Conservation (phyloP, 2,113 vertebrate species). For the Onychostoma macrolepis region DNA sequence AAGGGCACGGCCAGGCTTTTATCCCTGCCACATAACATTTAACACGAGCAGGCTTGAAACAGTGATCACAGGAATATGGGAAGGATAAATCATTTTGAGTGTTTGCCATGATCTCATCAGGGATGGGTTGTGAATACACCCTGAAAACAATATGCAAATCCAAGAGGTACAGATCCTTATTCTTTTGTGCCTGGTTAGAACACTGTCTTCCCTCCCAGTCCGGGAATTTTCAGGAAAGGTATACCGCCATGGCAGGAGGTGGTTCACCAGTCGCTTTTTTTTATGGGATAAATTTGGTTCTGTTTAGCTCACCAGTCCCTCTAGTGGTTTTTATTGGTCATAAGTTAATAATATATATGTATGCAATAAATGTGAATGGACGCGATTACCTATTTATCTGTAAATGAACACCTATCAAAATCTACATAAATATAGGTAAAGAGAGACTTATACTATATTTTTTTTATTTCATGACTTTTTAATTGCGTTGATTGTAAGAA, state of each 20-base stretch:
- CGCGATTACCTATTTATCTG: not conserved
- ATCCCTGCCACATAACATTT: not conserved
- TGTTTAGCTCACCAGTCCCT: conserved; percentile 15
- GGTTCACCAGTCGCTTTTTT: not conserved
- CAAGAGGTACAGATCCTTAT: not conserved
- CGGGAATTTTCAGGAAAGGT: not conserved
- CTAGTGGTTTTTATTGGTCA: conserved; percentile 2
- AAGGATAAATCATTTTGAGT: conserved; percentile 19
- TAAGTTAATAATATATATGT: not conserved
- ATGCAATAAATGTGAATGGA: not conserved
- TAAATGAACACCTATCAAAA: not conserved
- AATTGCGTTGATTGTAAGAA: not conserved
- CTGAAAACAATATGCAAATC: not conserved
- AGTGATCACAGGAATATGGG: not conserved
- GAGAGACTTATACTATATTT: not conserved
- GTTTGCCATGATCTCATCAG: conserved; percentile 29
- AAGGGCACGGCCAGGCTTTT: not conserved
- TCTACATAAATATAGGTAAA: not conserved
- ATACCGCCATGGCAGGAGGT: not conserved
- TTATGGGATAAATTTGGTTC: not conserved
- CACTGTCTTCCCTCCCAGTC: not conserved
- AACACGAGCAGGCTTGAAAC: not conserved
- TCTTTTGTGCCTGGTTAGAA: not conserved
- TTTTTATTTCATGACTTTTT: not conserved
- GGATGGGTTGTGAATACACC: not conserved